Base-by-base conservation (phyloP, 2,113 vertebrate genomes). In the Callipepla californica region DNA sequence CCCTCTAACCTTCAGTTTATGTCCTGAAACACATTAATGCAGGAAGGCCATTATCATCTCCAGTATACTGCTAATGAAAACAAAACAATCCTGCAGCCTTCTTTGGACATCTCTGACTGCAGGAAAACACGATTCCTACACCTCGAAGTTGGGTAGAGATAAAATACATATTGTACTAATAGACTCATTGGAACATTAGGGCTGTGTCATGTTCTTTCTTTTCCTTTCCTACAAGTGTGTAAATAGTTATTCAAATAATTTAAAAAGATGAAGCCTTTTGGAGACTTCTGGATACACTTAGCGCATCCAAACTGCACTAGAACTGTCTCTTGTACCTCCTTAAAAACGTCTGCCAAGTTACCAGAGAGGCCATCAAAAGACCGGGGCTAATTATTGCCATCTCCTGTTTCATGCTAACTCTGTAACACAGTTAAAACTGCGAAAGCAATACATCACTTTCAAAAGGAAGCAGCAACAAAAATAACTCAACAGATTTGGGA, bases 11-110 rank as follows among this genome's bases (percentile, higher is more conserved):
- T 75, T 88, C n/a, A 21, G 9, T 12, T 72, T 48, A 15, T 93
- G 44, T 58, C 50, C 32, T n/a, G 32, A 53, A 67, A 70, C 7
- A 17, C 25, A 14, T 0, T 0, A 38, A 32, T 3, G 2, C 55
- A 55, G 57, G 36, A 69, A 74, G 36, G 42, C 73, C 61, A 50
- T 20, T 70, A 38, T 25, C 34, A 86, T 38, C 38, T 59, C 11
- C 42, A 38, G 21, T 32, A 16, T 25, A 45, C 28, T 38, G 10
- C 17, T 59, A 58, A n/a, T 9, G 50, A 55, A 67, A 83, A 72
- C 23, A 17, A 28, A 83, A n/a, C 28, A 51, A 65, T 36, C 45
- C 34, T 17, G 23, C 30, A 17, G 18, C 28, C 44, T 67, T 67
- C 62, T 77, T 34, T 63, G 57, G 28, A 53, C 17, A 65, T 17